A percentile compares a stretch with the other conserved stretches of the same genome.
These are phyloP conservation scores for Pelecanoides urinatrix DNA, from an alignment of 2,113 vertebrate species.

Conservation along the genomic window DNA sequence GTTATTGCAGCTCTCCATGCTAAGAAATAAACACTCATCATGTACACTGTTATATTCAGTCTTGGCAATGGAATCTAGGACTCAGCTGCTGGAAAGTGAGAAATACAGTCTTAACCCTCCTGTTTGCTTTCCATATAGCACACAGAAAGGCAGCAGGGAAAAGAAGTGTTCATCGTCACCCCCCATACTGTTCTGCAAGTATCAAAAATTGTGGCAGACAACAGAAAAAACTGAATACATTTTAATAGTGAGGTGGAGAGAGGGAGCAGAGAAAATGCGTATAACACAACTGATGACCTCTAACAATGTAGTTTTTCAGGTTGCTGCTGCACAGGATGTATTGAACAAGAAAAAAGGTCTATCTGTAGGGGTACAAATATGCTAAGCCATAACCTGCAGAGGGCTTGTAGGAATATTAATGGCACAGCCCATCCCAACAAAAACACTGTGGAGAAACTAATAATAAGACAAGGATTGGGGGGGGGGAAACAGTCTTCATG, in stretches of 20 bases:
- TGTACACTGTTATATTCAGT: neutral
- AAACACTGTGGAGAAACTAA: neutral
- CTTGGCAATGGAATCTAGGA: neutral
- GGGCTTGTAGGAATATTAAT: neutral
- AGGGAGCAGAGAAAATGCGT: neutral
- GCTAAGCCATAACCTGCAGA: neutral
- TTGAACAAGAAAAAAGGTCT: neutral
- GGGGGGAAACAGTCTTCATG: neutral
- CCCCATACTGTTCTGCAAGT: neutral
- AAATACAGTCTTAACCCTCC: neutral
- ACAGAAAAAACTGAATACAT: neutral
- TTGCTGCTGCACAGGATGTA: neutral
- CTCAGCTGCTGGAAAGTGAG: neutral
- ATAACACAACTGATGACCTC: neutral
- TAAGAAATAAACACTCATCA: neutral
- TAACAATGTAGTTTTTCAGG: neutral
- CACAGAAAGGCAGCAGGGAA: neutral
- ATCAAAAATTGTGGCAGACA: neutral
- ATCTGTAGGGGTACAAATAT: neutral
- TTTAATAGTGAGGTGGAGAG: neutral
- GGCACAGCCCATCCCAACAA: neutral
- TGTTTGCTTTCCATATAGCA: neutral
- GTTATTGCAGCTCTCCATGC: neutral
- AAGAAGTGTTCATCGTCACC: fast-evolving
- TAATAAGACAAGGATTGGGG: neutral